Evolutionary conservation across 2,113 vertebrate genomes (phyloP).

Genomic region (Ophiodon elongatus): DNA sequence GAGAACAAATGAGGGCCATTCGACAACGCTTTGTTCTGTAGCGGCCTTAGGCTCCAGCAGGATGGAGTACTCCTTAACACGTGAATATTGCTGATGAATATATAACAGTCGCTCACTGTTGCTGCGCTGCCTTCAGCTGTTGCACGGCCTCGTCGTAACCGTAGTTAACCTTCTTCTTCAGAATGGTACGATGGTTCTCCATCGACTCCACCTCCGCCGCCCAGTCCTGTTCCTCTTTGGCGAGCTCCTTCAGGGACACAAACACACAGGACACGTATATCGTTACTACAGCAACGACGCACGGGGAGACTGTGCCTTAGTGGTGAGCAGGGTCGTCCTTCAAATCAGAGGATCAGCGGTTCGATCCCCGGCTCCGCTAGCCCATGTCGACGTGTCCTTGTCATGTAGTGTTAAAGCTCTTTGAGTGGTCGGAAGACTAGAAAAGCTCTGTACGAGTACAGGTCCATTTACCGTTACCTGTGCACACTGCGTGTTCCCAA

Average conservation of each 20-base stretch:
- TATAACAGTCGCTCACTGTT: conserved; percentile 75
- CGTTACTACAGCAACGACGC: not conserved
- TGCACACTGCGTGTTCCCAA: not conserved
- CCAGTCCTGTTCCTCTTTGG: conserved; percentile 82
- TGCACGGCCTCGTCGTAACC: conserved; percentile 81
- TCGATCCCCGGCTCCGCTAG: too few species aligned
- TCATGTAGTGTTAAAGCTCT: too few species aligned
- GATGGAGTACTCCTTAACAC: too few species aligned
- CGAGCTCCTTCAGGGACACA: conserved; percentile 74
- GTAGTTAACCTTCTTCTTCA: conserved; percentile 81
- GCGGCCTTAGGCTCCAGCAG: not conserved
- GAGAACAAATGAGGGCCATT: not conserved
- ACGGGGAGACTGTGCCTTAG: too few species aligned
- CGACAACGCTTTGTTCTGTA: not conserved
- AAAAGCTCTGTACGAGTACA: too few species aligned
- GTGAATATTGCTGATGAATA: not conserved
- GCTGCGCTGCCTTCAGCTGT: conserved; percentile 80
- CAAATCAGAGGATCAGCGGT: too few species aligned
- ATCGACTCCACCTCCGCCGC: conserved; percentile 77
- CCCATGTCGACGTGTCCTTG: too few species aligned
- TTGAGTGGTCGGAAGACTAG: too few species aligned
- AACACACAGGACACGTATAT: not conserved
- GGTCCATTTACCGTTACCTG: too few species aligned
- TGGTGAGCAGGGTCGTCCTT: too few species aligned
- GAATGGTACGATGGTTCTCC: conserved; percentile 78